phyloP scores from a whole-genome alignment of 2,888 invertebrate species.

The Euproctis similis region DNA sequence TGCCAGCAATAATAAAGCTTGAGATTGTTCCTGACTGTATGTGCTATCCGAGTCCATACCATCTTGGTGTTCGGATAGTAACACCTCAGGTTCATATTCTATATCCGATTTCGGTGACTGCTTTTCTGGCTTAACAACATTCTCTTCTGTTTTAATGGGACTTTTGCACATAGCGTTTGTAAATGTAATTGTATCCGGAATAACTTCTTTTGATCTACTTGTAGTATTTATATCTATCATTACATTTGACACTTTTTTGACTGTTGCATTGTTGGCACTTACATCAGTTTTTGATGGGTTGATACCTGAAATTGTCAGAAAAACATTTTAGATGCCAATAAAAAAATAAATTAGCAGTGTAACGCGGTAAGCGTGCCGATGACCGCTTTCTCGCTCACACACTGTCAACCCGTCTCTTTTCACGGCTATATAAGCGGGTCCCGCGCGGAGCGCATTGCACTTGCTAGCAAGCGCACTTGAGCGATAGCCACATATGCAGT shows the following conservation, averaged over 20 bases:
- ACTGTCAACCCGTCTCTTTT: too few relatives aligned
- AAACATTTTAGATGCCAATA: too few relatives aligned
- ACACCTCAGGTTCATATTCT: constrained; percentile 67
- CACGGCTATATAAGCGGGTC: too few relatives aligned
- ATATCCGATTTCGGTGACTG: constrained; percentile 64
- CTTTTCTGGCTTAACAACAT: constrained; percentile 57
- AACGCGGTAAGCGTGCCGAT: too few relatives aligned
- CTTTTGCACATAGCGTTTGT: constrained; percentile 47
- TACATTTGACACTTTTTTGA: constrained; percentile 49
- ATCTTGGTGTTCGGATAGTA: constrained; percentile 65
- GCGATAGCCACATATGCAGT: too few relatives aligned
- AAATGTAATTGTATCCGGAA: constrained; percentile 38
- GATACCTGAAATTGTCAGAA: constrained; percentile 43
- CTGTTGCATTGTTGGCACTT: constrained; percentile 41
- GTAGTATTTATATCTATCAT: constrained; percentile 40
- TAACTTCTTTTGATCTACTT: constrained; percentile 47
- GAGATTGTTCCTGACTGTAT: constrained; percentile 56
- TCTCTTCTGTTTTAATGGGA: constrained; percentile 54
- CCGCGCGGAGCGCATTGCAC: too few relatives aligned
- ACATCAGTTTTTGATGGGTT: constrained; percentile 65
- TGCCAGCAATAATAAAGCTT: constrained; percentile 52
- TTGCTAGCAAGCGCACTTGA: too few relatives aligned
- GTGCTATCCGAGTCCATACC: constrained; percentile 49
- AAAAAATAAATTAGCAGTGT: too few relatives aligned
- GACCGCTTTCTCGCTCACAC: too few relatives aligned